Evolutionary conservation across 1,140 invertebrate species (phyloP).

Genomic region (Cydia fagiglandana): DNA sequence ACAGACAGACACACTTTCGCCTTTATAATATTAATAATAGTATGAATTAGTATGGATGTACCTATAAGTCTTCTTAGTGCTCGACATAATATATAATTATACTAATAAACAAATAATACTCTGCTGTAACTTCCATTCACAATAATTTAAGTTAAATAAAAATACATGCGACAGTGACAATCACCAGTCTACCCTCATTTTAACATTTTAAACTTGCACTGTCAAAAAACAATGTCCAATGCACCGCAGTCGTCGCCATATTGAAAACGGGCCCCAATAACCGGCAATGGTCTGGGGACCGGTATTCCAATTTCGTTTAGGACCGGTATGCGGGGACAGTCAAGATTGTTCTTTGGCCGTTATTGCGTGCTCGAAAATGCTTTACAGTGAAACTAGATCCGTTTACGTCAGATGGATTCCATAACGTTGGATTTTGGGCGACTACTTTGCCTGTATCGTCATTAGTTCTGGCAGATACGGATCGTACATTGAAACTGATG

Average conservation of each 20-base stretch:
- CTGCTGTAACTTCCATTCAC: too few relatives aligned
- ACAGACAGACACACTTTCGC: too few relatives aligned
- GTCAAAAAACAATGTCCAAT: not conserved
- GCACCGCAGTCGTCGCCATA: not conserved
- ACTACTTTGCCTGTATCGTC: too few relatives aligned
- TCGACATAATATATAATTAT: too few relatives aligned
- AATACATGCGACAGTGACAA: too few relatives aligned
- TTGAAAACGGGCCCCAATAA: not conserved
- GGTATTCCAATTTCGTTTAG: constrained; percentile 29
- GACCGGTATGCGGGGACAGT: not conserved
- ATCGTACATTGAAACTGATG: too few relatives aligned
- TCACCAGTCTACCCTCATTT: not conserved
- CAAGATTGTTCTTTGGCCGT: not conserved
- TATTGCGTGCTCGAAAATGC: not conserved
- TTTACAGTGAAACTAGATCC: not conserved
- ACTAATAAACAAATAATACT: too few relatives aligned
- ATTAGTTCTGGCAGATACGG: too few relatives aligned
- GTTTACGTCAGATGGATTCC: not conserved
- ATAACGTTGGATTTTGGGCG: not conserved
- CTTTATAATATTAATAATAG: too few relatives aligned
- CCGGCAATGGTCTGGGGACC: not conserved
- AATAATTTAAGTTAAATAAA: too few relatives aligned
- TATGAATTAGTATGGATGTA: too few relatives aligned
- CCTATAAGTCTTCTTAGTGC: too few relatives aligned
- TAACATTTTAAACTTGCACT: not conserved